Evolutionary conservation across 2,888 invertebrate genomes (phyloP), one percentile per base, ranked within the genome.

Genomic region (Spodoptera picta): DNA sequence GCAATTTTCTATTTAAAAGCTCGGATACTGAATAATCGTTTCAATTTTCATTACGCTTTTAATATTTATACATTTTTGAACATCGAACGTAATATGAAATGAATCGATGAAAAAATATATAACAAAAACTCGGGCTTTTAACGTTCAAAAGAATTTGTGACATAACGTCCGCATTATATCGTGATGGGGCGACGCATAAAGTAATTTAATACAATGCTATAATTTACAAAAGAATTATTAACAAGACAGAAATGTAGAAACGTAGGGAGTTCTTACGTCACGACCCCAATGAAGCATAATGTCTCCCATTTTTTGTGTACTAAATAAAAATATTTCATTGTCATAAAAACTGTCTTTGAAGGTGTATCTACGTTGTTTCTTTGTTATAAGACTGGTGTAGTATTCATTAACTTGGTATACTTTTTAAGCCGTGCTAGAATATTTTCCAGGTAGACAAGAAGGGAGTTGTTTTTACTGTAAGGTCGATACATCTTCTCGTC

Each of bases 301-400:
- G 84, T 74, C 75, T 69, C 73, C 69, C 82, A 84, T 85, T 84
- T 84, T 84, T 85, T 82, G 74, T 81, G 63, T 81, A 79, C 82
- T 75, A 84, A 84, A 85, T 83, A 82, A 79, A 73, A 79, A 79
- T 79, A 79, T 73, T 75, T 79, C 80, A 79, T 1, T 53, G 79
- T 79, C 80, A 45, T 79, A 75, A 77, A 81, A 83, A 74, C 69
- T 75, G 77, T 79, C 69, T 74, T 77, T 73, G 70, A 53, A 50
- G 52, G 71, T 68, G 46, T 77, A 76, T 82, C 77, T 71, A 69
- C 71, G 65, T 75, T 75, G 75, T 80, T 80, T 73, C 73, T 82
- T 81, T 79, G 79, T 83, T 79, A 74, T 75, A 72, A 73, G 73
- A 70, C 74, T 69, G 69, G 61, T 69, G 58, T 67, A 60, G 69